A percentile compares a stretch with the other conserved stretches of the same genome.
Evolutionary conservation across 1,140 invertebrate species (phyloP).

Genomic region (Apis laboriosa): DNA sequence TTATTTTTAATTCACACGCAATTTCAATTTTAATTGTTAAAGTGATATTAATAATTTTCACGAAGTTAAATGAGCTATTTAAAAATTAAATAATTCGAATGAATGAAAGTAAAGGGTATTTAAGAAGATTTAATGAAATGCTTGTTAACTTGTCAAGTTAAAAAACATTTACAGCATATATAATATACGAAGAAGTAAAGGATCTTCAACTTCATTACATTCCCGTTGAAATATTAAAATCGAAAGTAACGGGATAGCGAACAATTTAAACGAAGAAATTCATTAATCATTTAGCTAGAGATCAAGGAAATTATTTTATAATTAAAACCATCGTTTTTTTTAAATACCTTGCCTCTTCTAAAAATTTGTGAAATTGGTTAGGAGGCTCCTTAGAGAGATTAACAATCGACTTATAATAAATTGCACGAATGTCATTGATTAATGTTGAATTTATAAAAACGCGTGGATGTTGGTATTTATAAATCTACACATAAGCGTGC

Average conservation of each 20-base stretch:
- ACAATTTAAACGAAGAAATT: neutral
- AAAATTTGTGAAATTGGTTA: neutral
- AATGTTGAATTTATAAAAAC: constrained; percentile 38
- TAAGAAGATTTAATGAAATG: neutral
- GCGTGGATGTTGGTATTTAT: constrained; percentile 54
- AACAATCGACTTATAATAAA: constrained; percentile 59
- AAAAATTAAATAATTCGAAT: neutral
- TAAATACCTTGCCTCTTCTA: constrained; percentile 26
- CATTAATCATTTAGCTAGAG: constrained; percentile 48
- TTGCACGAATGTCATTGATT: constrained; percentile 41
- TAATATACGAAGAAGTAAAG: neutral
- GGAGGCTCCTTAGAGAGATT: constrained; percentile 6
- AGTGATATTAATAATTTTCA: neutral
- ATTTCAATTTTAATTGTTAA: too few species aligned
- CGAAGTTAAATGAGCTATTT: neutral
- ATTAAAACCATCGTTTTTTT: constrained; percentile 9
- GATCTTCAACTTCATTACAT: neutral
- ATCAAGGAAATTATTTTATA: constrained; percentile 22
- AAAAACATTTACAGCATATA: neutral
- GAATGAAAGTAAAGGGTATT: neutral
- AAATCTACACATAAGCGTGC: constrained; percentile 37
- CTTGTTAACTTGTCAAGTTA: neutral
- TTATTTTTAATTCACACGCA: too few species aligned
- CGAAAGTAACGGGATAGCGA: neutral
- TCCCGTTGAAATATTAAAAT: neutral